These are phyloP conservation scores for Notoglanidium macrostoma DNA, from an alignment of 2,797 vertebrate genomes.

Conservation along the genomic window DNA sequence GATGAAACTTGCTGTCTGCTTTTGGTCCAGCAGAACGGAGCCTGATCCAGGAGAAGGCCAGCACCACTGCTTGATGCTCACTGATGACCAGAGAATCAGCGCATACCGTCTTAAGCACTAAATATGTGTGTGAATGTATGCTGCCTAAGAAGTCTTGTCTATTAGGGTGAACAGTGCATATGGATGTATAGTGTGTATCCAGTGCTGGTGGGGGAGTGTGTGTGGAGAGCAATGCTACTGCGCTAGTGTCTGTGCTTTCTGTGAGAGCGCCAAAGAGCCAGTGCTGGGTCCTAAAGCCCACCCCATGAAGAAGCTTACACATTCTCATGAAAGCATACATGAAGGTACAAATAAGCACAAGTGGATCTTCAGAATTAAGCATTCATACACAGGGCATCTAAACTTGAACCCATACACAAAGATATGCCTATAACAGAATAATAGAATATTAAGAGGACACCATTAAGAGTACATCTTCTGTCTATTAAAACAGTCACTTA, in stretches of 20 bases:
- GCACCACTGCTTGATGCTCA: constrained; percentile 21
- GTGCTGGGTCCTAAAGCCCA: constrained; percentile 88
- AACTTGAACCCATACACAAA: background rate
- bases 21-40: constrained; percentile 26
- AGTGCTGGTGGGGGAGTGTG: constrained; percentile 64
- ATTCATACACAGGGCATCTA: background rate
- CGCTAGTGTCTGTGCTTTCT: constrained; percentile 83
- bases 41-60: constrained; percentile 46
- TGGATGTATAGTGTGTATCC: constrained; percentile 41
- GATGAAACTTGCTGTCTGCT: constrained; percentile 42
- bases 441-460: background rate
- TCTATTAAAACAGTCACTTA: background rate
- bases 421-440: background rate
- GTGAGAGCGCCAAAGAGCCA: constrained; percentile 70
- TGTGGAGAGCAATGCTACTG: constrained; percentile 75
- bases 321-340: background rate
- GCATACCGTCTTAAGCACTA: background rate
- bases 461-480: background rate
- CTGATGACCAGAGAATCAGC: constrained; percentile 15
- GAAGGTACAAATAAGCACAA: background rate
- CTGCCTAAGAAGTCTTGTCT: constrained; percentile 27
- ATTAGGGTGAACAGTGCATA: constrained; percentile 26
- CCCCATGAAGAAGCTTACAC: constrained; percentile 13
- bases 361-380: background rate
- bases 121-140: constrained; percentile 15